These are phyloP conservation scores for Ochropacha duplaris DNA, from an alignment of 2,888 invertebrate genomes.

Conservation along the genomic window DNA sequence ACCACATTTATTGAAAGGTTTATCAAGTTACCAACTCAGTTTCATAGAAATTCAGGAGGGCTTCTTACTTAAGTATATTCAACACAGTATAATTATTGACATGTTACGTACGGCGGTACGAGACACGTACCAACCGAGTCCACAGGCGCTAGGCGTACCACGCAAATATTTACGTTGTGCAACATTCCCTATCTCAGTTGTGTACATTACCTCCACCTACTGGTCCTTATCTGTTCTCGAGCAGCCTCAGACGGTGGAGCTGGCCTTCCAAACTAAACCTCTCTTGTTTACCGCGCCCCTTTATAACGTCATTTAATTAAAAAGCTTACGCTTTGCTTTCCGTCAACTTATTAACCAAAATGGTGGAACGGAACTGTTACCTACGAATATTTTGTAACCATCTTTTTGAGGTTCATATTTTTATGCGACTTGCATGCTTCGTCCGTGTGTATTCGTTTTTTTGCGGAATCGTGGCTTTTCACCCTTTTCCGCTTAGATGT, in stretches of 20 bases:
- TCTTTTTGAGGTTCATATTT: too few species aligned
- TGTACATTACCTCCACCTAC: constrained; percentile 62
- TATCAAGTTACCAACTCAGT: background rate
- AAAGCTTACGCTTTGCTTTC: constrained; percentile 41
- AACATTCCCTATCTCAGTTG: constrained; percentile 59
- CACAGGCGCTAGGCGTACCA: constrained; percentile 22
- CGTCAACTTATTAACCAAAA: constrained; percentile 19
- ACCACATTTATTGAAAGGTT: background rate
- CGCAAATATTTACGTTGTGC: constrained; percentile 66
- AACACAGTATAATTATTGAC: constrained; percentile 23
- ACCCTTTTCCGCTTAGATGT: too few species aligned
- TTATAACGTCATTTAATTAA: constrained; percentile 64
- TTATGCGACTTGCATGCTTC: too few species aligned
- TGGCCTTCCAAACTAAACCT: constrained; percentile 55
- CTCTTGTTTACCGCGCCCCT: constrained; percentile 56
- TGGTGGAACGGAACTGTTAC: constrained; percentile 1
- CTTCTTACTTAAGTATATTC: background rate
- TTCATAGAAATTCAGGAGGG: background rate
- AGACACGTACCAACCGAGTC: constrained; percentile 21
- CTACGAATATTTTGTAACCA: background rate
- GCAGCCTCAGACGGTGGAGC: constrained; percentile 47
- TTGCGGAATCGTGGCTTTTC: too few species aligned
- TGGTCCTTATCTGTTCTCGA: constrained; percentile 60
- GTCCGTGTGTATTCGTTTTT: too few species aligned
- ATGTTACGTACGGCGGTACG: too few species aligned